Conservation (phyloP, 2,113 vertebrate species). For the Mohoua ochrocephala region DNA sequence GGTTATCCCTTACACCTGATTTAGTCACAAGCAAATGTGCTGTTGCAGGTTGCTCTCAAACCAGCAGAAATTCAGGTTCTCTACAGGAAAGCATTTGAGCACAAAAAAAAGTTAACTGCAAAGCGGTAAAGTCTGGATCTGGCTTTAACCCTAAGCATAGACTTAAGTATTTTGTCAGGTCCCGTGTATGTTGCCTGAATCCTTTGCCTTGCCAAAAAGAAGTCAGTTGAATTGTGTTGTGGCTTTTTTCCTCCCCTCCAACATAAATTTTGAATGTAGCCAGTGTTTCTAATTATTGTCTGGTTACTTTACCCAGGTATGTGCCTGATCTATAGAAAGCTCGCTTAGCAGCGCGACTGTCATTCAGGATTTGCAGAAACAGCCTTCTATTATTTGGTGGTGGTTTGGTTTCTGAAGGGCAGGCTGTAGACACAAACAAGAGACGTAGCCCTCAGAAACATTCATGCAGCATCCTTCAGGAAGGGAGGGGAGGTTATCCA, state of each 20-base stretch:
- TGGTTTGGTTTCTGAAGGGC: constrained; percentile 38
- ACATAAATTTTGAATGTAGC: not conserved
- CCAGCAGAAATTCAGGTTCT: not conserved
- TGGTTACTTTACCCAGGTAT: constrained; percentile 9
- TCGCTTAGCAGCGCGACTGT: not conserved
- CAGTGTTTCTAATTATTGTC: not conserved
- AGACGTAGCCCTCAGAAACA: constrained; percentile 48
- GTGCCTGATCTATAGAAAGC: not conserved
- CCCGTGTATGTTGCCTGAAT: not conserved
- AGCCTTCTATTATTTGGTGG: constrained; percentile 7
- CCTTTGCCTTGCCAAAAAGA: not conserved
- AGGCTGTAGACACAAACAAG: constrained; percentile 49
- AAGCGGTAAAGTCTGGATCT: not conserved
- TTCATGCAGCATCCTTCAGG: constrained; percentile 45
- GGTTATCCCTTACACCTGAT: not conserved
- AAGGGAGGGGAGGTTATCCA: constrained; percentile 50
- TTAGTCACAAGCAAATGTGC: not conserved
- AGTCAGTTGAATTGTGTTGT: not conserved
- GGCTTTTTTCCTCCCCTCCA: not conserved
- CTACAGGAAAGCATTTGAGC: not conserved
- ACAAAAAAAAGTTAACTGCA: not conserved
- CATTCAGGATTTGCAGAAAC: constrained; percentile 54
- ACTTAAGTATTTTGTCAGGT: not conserved
- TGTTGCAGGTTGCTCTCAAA: not conserved
- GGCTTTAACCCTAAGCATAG: not conserved